Conservation (phyloP, 2,113 vertebrate species). For the Daubentonia madagascariensis region DNA sequence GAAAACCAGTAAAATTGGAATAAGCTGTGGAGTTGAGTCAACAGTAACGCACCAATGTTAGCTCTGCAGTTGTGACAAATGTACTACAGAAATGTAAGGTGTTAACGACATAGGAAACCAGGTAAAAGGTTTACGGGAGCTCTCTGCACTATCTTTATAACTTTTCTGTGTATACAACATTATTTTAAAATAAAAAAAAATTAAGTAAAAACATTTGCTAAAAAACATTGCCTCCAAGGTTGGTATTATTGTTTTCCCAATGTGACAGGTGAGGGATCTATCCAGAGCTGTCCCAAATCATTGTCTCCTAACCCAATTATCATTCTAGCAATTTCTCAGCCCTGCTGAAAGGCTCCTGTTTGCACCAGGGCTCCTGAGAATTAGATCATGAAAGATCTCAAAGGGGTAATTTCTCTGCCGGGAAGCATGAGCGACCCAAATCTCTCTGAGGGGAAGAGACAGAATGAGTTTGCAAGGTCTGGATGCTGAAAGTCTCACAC, state of each 20-base stretch:
- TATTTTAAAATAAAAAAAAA: neutral
- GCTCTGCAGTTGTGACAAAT: fast-evolving
- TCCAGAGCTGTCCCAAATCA: neutral
- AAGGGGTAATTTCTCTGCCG: neutral
- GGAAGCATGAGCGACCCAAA: neutral
- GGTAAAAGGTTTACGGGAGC: no score
- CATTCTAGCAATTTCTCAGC: neutral
- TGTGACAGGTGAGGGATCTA: neutral
- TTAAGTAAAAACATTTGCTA: neutral
- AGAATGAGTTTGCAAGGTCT: neutral
- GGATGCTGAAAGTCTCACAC: fast-evolving
- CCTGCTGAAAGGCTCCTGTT: neutral
- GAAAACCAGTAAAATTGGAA: fast-evolving
- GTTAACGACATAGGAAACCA: no score
- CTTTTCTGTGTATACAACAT: neutral
- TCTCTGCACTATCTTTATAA: neutral
- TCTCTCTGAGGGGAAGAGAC: neutral
- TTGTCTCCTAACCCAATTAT: neutral
- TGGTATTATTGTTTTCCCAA: neutral
- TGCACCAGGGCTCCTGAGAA: neutral
- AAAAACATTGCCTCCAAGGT: neutral
- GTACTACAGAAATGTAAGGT: fast-evolving
- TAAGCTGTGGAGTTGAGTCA: fast-evolving
- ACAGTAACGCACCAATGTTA: fast-evolving
- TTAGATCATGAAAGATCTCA: neutral